phyloP scores from a whole-genome alignment of 1,140 invertebrate species.

The Rhynchophorus ferrugineus region DNA sequence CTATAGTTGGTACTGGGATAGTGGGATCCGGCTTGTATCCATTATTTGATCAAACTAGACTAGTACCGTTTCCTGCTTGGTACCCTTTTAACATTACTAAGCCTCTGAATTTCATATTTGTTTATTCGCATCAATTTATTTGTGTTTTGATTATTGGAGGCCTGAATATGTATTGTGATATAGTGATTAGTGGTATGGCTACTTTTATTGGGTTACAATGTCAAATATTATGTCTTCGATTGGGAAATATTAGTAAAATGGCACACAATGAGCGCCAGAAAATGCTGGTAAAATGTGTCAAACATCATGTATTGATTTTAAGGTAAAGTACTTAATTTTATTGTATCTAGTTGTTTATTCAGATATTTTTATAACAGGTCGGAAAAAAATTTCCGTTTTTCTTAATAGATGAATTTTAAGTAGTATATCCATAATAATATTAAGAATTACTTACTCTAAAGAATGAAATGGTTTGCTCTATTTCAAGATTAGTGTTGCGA shows the following conservation, averaged over 20 bases:
- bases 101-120: background rate
- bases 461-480: too few species aligned
- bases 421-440: too few species aligned
- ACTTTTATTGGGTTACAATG: background rate
- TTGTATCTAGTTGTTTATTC: too few species aligned
- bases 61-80: background rate
- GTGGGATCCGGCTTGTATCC: background rate
- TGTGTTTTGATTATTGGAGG: background rate
- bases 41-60: background rate
- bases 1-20: background rate
- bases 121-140: background rate
- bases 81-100: background rate
- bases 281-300: background rate
- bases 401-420: too few species aligned
- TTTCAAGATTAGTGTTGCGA: too few species aligned
- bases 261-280: background rate
- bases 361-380: too few species aligned
- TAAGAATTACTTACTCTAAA: too few species aligned
- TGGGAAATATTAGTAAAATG: background rate
- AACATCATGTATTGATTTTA: background rate
- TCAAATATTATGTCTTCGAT: background rate
- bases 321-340: too few species aligned
- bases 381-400: too few species aligned
- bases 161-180: background rate
- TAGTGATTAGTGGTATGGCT: background rate